These are phyloP conservation scores for Buphagus erythrorhynchus DNA, from an alignment of 2,797 vertebrate genomes.

Conservation along the genomic window DNA sequence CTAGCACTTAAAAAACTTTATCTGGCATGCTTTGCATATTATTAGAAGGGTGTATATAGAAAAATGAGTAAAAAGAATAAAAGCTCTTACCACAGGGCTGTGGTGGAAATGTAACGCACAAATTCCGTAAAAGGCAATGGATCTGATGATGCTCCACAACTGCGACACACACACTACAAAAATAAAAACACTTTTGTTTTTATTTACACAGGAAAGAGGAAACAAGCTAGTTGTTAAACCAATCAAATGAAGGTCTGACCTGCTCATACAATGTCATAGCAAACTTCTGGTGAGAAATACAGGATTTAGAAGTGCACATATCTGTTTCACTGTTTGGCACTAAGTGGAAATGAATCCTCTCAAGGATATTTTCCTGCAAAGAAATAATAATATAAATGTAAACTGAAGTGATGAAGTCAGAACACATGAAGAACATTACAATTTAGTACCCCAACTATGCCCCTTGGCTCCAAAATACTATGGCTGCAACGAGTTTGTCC, in stretches of 20 bases:
- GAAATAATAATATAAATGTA: neutral
- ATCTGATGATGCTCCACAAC: constrained; percentile 96
- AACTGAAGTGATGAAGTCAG: neutral
- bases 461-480: neutral
- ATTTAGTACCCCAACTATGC: neutral
- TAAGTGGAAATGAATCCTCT: constrained; percentile 94
- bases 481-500: neutral
- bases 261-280: constrained; percentile 97
- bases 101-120: constrained; percentile 97
- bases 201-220: neutral
- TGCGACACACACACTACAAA: constrained; percentile 90
- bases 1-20: neutral
- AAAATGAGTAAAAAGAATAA: neutral
- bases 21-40: neutral
- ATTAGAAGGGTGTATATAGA: neutral
- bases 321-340: constrained; percentile 90
- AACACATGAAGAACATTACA: neutral
- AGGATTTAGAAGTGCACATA: constrained; percentile 93
- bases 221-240: neutral
- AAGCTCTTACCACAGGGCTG: constrained; percentile 91
- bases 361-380: constrained; percentile 92
- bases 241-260: constrained; percentile 74
- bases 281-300: constrained; percentile 98
- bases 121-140: constrained; percentile 96
- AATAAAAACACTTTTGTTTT: neutral